Base-by-base conservation (phyloP, 2,113 vertebrate species). In the Cynopterus brachyotis region DNA sequence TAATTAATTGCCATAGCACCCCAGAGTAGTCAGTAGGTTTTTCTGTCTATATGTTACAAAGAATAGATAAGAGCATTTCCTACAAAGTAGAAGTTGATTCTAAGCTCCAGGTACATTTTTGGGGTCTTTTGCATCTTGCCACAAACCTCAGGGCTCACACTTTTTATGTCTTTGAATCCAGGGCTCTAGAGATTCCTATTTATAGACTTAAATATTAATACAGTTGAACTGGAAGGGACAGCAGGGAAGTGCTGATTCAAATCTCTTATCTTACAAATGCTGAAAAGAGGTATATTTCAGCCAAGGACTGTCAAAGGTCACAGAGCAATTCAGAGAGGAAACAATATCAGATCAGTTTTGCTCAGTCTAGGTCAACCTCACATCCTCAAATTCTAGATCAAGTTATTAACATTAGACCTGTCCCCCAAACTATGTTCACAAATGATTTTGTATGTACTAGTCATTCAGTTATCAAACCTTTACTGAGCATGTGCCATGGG, bases 1-100 rank as follows among this genome's bases (percentile, higher is more conserved):
- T 95, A 95, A 98, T 97, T 95, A 95, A 95, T 97, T 95, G 78
- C 89, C 86, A 62, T 19, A 40, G 70, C 78, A 89, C 95, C 96
- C 96, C 78, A 66, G 94, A 89, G 91, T 47, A 83, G 72, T 55
- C 6, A 20, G 91, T 17, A 42, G 19, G 40, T n/a, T 73, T 84
- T 78, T 91, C 73, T 26, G n/a, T 19, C 90, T 60, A 2, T 24
- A 69, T 76, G 64, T 88, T 80, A 87, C 64, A 87, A 89, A 67
- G 26, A 20, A 78, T 3, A n/a, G 83, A 94, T 96, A 37, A 16
- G 53, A 79, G 35, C 11, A 6, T 13, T 40, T 94, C 62, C 59
- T 42, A 59, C 69, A 92, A 92, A n/a, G 35, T 20, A 81, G 40
- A 72, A 20, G 10, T 16, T 37, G 55, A 37, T 59, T 62, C 88